A percentile compares a stretch with the other conserved stretches of the same genome.
Evolutionary conservation across 2,888 invertebrate genomes (phyloP).

Genomic region (Hermaeophaga mercurialis): DNA sequence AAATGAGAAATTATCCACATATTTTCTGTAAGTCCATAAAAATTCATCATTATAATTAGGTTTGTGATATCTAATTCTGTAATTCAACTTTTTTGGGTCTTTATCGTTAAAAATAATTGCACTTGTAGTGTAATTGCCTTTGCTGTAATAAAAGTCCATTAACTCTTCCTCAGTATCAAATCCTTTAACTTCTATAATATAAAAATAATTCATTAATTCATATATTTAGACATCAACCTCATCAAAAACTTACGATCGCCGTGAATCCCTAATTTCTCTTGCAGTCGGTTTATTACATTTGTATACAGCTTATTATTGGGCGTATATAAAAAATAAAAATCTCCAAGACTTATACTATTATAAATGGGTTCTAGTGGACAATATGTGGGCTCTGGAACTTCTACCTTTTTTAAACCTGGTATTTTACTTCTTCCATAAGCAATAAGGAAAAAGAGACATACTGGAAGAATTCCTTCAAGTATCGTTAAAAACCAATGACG

Average conservation of each 20-base stretch:
- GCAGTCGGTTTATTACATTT: conserved; percentile 47
- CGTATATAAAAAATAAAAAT: conserved; percentile 44
- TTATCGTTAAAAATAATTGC: conserved; percentile 47
- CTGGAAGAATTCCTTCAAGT: conserved; percentile 50
- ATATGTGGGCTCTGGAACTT: conserved; percentile 46
- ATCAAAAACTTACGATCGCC: conserved; percentile 48
- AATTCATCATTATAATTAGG: conserved; percentile 34
- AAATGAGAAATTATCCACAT: not conserved
- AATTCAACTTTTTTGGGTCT: conserved; percentile 44
- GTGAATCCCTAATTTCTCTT: conserved; percentile 46
- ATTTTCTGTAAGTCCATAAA: conserved; percentile 38
- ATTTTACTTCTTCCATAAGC: conserved; percentile 52
- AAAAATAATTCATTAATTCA: conserved; percentile 5
- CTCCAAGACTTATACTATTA: conserved; percentile 33
- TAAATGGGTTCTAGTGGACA: conserved; percentile 31
- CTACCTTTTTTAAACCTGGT: conserved; percentile 47
- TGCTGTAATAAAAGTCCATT: conserved; percentile 40
- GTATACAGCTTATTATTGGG: conserved; percentile 47
- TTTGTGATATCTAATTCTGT: conserved; percentile 49
- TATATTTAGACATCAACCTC: no score
- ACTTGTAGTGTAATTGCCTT: conserved; percentile 41
- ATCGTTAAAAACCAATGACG: conserved; percentile 52
- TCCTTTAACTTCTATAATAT: conserved; percentile 43
- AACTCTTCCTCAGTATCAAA: conserved; percentile 45
- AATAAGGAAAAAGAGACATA: conserved; percentile 51